Conservation (phyloP, 2,888 invertebrate genomes). For the Eretmocerus hayati region DNA sequence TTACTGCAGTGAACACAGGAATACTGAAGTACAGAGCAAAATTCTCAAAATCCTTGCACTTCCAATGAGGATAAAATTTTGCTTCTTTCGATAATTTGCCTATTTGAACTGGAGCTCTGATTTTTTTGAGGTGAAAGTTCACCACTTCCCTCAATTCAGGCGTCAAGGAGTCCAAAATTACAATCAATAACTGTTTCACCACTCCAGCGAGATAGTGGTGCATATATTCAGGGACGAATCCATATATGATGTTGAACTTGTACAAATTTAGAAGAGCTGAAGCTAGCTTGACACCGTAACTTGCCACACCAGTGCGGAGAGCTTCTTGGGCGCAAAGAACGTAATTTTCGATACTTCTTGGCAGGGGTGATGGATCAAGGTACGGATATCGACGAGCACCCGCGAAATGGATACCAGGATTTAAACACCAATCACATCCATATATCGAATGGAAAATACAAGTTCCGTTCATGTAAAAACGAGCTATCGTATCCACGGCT, state of each 20-base stretch:
- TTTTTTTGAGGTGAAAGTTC: no score
- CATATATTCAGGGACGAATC: not conserved
- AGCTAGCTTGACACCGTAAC: not conserved
- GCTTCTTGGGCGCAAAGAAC: not conserved
- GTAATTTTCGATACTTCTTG: no score
- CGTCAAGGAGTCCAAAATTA: not conserved
- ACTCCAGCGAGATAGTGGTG: not conserved
- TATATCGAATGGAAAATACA: not conserved
- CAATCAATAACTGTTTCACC: not conserved
- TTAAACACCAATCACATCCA: slow-evolving; percentile 6
- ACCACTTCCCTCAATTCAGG: no score
- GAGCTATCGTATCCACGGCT: slow-evolving; percentile 2
- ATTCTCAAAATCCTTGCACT: no score
- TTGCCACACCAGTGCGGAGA: not conserved
- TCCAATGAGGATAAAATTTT: no score
- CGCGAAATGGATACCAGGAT: not conserved
- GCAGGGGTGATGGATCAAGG: not conserved
- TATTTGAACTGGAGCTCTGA: no score
- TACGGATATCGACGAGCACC: not conserved
- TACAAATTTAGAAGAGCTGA: not conserved
- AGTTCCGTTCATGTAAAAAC: not conserved
- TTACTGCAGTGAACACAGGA: no score
- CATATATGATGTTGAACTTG: not conserved
- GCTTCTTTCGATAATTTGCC: no score
- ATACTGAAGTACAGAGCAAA: no score